A percentile compares a stretch with the other conserved stretches of the same genome.
Evolutionary conservation across 1,140 invertebrate species (phyloP).

Genomic region (Lepidurus apus): DNA sequence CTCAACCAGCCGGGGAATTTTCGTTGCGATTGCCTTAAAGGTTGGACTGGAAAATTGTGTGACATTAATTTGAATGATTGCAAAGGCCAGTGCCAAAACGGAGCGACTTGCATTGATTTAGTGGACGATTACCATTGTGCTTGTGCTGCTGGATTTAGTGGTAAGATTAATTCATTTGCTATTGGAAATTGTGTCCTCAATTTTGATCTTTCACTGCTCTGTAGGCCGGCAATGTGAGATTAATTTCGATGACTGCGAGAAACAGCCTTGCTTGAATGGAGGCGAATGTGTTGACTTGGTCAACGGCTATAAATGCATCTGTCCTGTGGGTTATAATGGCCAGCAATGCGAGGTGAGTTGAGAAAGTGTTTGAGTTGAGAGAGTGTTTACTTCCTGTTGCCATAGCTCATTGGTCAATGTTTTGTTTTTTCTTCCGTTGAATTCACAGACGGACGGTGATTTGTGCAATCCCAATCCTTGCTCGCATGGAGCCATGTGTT

Average conservation of each 20-base stretch:
- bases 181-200: neutral
- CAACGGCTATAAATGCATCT: constrained; percentile 47
- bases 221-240: constrained; percentile 46
- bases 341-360: constrained; percentile 67
- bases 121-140: constrained; percentile 56
- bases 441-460: constrained; percentile 65
- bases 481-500: constrained; percentile 68
- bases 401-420: constrained; percentile 38
- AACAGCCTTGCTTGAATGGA: constrained; percentile 49
- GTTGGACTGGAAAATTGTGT: constrained; percentile 50
- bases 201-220: neutral
- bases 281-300: constrained; percentile 52
- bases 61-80: constrained; percentile 62
- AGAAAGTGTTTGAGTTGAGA: too few species aligned
- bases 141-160: constrained; percentile 72
- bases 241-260: constrained; percentile 40
- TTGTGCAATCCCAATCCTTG: constrained; percentile 77
- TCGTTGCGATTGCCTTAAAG: constrained; percentile 63
- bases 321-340: constrained; percentile 65
- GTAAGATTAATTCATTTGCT: constrained; percentile 41
- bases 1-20: constrained; percentile 70
- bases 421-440: constrained; percentile 33
- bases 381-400: neutral
- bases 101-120: constrained; percentile 50
- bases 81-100: constrained; percentile 60